These are phyloP conservation scores for Coregonus ussuriensis DNA, from an alignment of 2,797 vertebrate species.

Conservation along the genomic window DNA sequence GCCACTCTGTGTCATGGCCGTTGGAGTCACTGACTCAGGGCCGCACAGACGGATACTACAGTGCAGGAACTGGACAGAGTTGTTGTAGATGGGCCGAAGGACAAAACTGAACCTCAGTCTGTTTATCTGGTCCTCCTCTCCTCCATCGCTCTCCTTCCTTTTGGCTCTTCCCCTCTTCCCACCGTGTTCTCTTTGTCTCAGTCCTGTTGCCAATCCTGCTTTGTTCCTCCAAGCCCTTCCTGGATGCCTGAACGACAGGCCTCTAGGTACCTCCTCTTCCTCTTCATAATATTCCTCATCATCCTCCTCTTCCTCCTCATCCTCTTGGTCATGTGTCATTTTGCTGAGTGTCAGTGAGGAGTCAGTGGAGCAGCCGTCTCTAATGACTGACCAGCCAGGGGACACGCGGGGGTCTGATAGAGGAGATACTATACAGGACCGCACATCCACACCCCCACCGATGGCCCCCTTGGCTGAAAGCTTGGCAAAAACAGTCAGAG, in stretches of 20 bases:
- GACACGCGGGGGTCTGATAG: conserved; percentile 68
- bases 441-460: conserved; percentile 55
- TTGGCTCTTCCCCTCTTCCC: not conserved
- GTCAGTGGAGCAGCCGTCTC: conserved; percentile 67
- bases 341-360: conserved; percentile 58
- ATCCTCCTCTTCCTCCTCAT: conserved; percentile 4
- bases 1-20: not conserved
- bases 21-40: conserved; percentile 24
- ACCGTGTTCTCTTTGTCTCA: not conserved
- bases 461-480: conserved; percentile 57
- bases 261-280: not conserved
- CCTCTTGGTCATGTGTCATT: conserved; percentile 1
- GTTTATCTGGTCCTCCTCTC: not conserved
- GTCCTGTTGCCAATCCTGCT: not conserved
- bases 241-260: not conserved
- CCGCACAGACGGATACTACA: conserved; percentile 79
- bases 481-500: conserved; percentile 41
- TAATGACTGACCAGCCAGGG: conserved; percentile 68
- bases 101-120: conserved; percentile 79
- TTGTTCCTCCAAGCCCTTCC: not conserved
- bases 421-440: conserved; percentile 73
- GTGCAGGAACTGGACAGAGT: conserved; percentile 88
- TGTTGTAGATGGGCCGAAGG: conserved; percentile 77
- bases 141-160: conserved; percentile 15
- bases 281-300: conserved; percentile 7